Percentiles rank a stretch among this genome's conserved stretches.
Evolutionary conservation across 2,797 vertebrate species (phyloP).

Genomic region (Esox lucius): DNA sequence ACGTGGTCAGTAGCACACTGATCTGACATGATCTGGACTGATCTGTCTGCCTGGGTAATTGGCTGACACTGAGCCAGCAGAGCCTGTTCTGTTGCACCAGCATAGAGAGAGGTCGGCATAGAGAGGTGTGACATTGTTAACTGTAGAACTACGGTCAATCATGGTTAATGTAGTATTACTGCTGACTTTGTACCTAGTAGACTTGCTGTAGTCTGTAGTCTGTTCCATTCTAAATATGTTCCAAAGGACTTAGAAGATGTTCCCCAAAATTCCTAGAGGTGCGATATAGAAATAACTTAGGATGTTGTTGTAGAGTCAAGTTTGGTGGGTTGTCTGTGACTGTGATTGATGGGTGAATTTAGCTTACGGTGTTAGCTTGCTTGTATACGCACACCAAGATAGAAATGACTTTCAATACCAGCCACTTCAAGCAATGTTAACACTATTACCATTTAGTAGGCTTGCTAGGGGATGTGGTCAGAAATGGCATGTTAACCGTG

Average conservation of each 20-base stretch:
- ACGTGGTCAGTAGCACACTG: constrained; percentile 61
- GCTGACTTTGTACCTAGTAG: background rate
- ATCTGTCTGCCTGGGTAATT: constrained; percentile 51
- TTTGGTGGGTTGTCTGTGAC: background rate
- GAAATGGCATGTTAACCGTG: no score
- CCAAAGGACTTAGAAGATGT: background rate
- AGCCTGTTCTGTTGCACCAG: constrained; percentile 38
- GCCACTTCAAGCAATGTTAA: no score
- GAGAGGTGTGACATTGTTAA: background rate
- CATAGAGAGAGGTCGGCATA: background rate
- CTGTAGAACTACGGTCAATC: constrained; percentile 4
- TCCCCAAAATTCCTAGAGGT: background rate
- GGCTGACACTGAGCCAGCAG: constrained; percentile 34
- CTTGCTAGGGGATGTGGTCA: no score
- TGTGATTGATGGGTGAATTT: background rate
- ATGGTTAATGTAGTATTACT: background rate
- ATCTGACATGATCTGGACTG: constrained; percentile 40
- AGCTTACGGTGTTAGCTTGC: background rate
- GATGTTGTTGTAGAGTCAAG: background rate
- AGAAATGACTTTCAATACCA: no score
- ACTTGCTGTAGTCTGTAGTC: constrained; percentile 7
- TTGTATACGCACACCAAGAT: background rate
- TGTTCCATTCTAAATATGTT: constrained; percentile 3
- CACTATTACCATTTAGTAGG: no score
- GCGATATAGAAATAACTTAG: background rate